These are phyloP conservation scores for Pollimyrus isidori DNA, from an alignment of 2,113 vertebrate species.

Conservation along the genomic window DNA sequence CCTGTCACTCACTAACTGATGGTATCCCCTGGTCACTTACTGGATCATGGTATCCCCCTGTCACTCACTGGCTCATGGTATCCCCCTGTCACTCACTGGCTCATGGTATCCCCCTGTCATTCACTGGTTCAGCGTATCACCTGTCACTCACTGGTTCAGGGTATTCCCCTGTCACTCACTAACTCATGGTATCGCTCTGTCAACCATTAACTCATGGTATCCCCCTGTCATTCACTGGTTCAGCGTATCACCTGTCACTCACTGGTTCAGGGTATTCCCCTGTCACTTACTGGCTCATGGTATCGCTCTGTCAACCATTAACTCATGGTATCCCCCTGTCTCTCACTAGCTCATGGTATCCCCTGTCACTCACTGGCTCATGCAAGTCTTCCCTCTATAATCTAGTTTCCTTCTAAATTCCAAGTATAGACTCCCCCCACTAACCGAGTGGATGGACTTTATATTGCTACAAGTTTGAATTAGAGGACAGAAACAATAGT, in stretches of 20 bases:
- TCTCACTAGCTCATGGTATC: neutral
- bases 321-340: neutral
- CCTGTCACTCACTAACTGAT: neutral
- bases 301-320: neutral
- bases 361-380: neutral
- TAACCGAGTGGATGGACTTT: neutral
- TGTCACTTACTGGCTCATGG: neutral
- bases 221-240: neutral
- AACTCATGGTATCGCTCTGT: neutral
- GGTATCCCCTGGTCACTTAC: neutral
- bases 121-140: neutral
- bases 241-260: neutral
- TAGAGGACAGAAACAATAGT: neutral
- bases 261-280: neutral
- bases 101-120: neutral
- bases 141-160: neutral
- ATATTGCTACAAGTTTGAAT: neutral
- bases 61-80: neutral
- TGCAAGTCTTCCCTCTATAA: neutral
- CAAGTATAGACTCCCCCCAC: neutral
- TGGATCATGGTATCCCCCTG: neutral
- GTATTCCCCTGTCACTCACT: neutral
- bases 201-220: neutral
- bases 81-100: neutral
- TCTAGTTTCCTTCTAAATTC: neutral